Evolutionary conservation across 2,113 vertebrate genomes (phyloP), one percentile per base, ranked within the genome.

Genomic region (Panurus biarmicus): DNA sequence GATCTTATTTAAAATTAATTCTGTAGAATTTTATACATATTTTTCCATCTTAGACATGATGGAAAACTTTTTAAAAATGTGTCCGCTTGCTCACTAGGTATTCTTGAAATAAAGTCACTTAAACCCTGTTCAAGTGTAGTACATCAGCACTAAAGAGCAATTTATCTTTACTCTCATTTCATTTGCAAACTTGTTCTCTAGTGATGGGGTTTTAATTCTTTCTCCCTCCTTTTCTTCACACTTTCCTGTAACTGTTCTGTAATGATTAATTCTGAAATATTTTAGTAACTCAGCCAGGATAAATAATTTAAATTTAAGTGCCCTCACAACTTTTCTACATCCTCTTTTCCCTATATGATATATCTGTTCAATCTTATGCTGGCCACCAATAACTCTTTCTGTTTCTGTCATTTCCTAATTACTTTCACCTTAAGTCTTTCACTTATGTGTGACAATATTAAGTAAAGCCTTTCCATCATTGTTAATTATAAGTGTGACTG

Each of bases 401-500:
- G 10, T 61, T 94, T 93, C 74, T 92, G 51, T 79, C 92, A 93
- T 71, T 45, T 82, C 42, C 45, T 96, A 95, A 95, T 95, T 95
- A 87, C 53, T 94, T 85, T 90, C 53, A 28, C 45, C 57, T 87
- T 89, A 95, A 96, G 29, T 73, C 40, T 90, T 94, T 79, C 85
- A 56, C 58, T 96, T 91, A 69, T 47, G 36, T 88, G 19, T 69
- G 78, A 82, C 95, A 89, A 85, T 94, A 93, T 94, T 90, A 90
- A 94, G 51, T 65, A 93, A 85, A 96, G 33, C n/a, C 23, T 93
- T 77, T 78, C 88, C 38, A 94, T 94, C 82, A 85, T 40, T 89
- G 61, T 81, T 96, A 96, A 97, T 96, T 94, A 31, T 72, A 86
- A 93, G 61, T 90, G 56, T 90, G 58, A 96, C 80, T 93, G 29